Base-by-base conservation (phyloP, 30 jellyfish, hydroid and myxozoan genomes). In the Turritopsis rubra region DNA sequence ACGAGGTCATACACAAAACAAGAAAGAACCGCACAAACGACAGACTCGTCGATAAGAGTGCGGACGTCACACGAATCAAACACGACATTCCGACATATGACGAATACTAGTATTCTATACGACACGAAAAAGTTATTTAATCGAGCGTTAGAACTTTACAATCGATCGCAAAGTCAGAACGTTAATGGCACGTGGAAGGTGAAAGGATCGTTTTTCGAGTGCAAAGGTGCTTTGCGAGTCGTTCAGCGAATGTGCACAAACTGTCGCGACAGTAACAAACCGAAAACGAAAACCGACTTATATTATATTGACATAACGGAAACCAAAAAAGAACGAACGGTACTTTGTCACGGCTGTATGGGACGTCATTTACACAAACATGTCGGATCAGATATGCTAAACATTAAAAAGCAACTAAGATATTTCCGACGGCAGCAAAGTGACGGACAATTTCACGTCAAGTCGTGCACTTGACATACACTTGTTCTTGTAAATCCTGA, bases 281-380 rank as follows among this genome's bases (percentile, higher is more conserved):
- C 75, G 23, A 80, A 26, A 65, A 80, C 87, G 20, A 80, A 41
- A 26, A 80, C 87, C 25, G 87, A 80, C 65, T 26, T 52, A 17
- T 80, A 80, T 21, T 80, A 80, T 80, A 79, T 80, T 8, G 77
- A 80, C 54, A 5, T n/a, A 21, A 54, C 81, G 26, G 87, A 80
- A 52, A 31, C 41, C 21, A 70, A 27, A 52, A 41, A 29, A 28
- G 87, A 80, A 26, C 75, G 87, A 26, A 80, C 87, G 0, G 65
- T 80, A 41, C 65, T 80, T 41, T 80, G 87, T 80, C 77, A 80
- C 65, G 87, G 83, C 28, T 80, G 87, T 53, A 80, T 80, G 87
- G 83, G 82, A 7, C 53, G 65, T 24, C 27, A n/a, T 22, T 30
- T 74, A 41, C 70, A 7, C 41, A 28, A 74, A 74, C 53, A 74